These are phyloP conservation scores for Mustela nigripes DNA, from an alignment of 2,113 vertebrate species.

Conservation along the genomic window DNA sequence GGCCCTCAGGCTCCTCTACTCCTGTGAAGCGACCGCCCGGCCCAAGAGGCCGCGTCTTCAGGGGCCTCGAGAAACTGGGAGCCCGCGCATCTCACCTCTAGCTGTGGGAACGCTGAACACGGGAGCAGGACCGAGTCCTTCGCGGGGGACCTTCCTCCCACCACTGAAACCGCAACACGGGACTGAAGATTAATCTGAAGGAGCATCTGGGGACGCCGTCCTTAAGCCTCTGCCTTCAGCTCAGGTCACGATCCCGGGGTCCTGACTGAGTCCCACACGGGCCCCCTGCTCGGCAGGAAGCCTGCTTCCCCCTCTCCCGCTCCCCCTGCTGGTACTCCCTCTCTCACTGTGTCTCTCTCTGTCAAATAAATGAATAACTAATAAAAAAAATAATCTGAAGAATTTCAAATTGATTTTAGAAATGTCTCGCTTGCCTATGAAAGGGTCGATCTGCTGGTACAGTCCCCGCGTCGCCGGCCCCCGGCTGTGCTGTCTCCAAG, in stretches of 20 bases:
- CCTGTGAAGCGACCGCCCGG: rapidly evolving
- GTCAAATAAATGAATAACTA: too few relatives aligned
- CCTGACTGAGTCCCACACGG: too few relatives aligned
- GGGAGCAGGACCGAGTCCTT: too few relatives aligned
- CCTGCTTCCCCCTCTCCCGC: too few relatives aligned
- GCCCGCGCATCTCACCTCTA: rapidly evolving
- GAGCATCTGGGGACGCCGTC: too few relatives aligned
- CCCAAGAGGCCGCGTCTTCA: too few relatives aligned
- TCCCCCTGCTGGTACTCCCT: too few relatives aligned
- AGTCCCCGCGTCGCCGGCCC: rapidly evolving
- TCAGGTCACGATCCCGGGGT: too few relatives aligned
- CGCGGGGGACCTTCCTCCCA: neutral
- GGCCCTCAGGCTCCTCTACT: neutral
- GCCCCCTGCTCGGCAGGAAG: rapidly evolving
- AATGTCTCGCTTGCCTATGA: neutral
- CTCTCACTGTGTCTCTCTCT: too few relatives aligned
- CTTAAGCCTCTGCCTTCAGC: too few relatives aligned
- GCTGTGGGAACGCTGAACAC: rapidly evolving
- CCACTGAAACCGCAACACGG: rapidly evolving
- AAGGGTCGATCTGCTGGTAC: neutral
- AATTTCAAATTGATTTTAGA: neutral
- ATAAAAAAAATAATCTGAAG: neutral
- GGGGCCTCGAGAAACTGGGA: neutral
- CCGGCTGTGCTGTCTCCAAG: neutral
- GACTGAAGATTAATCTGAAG: neutral